Evolutionary conservation across 92 coral and sea anemone species (phyloP).

Genomic region (Heteractis magnifica): DNA sequence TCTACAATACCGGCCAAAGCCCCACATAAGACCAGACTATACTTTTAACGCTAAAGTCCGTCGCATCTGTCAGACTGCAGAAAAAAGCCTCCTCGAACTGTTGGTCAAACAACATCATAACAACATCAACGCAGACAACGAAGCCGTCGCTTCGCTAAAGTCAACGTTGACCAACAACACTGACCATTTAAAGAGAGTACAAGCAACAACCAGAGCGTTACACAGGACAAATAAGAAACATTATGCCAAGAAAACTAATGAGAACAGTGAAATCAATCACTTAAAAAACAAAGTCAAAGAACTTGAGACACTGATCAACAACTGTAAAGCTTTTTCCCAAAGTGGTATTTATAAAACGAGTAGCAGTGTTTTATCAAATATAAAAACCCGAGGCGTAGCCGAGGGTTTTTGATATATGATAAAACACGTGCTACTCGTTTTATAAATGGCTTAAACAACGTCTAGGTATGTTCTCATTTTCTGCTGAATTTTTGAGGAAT

Average conservation of each 20-base stretch:
- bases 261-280: background rate
- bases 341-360: too few species aligned
- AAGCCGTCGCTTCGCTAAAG: too few species aligned
- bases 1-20: background rate
- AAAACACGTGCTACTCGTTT: too few species aligned
- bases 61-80: background rate
- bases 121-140: background rate
- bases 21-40: background rate
- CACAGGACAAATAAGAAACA: background rate
- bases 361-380: too few species aligned
- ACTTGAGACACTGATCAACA: conserved; percentile 2
- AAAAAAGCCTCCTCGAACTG: background rate
- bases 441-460: too few species aligned
- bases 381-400: too few species aligned
- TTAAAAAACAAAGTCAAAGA: background rate
- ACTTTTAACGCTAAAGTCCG: background rate
- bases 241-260: background rate
- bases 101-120: background rate
- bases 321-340: background rate
- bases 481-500: too few species aligned
- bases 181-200: background rate
- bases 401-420: too few species aligned
- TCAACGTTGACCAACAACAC: background rate
- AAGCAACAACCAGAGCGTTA: background rate
- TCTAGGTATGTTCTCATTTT: too few species aligned